A percentile compares a stretch with the other conserved stretches of the same genome.
These are phyloP conservation scores for Caenorhabditis sinica DNA, from an alignment of 2,888 invertebrate species.

Conservation along the genomic window DNA sequence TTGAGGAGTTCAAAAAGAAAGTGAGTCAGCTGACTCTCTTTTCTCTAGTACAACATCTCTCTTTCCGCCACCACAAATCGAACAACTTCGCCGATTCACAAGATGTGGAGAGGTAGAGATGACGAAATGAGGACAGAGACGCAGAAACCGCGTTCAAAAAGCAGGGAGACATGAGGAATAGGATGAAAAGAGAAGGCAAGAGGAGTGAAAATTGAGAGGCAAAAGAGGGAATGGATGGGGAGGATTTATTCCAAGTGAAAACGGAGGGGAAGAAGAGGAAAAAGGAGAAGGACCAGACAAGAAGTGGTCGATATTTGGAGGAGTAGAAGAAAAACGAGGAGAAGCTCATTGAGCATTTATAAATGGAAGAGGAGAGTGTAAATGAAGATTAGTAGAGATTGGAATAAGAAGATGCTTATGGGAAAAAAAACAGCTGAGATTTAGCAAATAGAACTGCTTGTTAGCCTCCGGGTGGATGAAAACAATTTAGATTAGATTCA, in stretches of 20 bases:
- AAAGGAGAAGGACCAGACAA: slow-evolving; percentile 2
- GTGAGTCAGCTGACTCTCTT: slow-evolving; percentile 33
- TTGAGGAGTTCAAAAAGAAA: slow-evolving; percentile 18
- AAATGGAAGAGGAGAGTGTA: neutral
- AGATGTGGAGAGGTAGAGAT: slow-evolving; percentile 30
- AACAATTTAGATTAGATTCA: too few species aligned
- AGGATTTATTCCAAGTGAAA: slow-evolving; percentile 22
- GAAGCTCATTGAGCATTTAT: slow-evolving; percentile 24
- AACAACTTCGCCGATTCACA: slow-evolving; percentile 27
- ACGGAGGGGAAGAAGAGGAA: slow-evolving; percentile 5
- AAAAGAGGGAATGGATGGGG: slow-evolving; percentile 12
- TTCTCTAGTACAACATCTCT: slow-evolving; percentile 12
- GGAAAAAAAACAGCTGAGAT: neutral
- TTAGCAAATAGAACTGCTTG: neutral
- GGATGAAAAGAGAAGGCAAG: slow-evolving; percentile 26
- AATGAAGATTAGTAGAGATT: neutral
- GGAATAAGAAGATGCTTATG: neutral
- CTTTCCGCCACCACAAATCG: slow-evolving; percentile 24
- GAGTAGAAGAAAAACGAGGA: neutral
- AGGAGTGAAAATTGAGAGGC: slow-evolving; percentile 26
- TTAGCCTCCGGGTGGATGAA: too few species aligned
- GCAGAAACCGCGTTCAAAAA: slow-evolving; percentile 10
- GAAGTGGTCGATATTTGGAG: slow-evolving; percentile 31
- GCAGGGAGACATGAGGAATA: neutral
- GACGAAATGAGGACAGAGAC: neutral